Evolutionary conservation across 2,888 invertebrate species (phyloP), one percentile per base, ranked within the genome.

Genomic region (Microplitis manilae): DNA sequence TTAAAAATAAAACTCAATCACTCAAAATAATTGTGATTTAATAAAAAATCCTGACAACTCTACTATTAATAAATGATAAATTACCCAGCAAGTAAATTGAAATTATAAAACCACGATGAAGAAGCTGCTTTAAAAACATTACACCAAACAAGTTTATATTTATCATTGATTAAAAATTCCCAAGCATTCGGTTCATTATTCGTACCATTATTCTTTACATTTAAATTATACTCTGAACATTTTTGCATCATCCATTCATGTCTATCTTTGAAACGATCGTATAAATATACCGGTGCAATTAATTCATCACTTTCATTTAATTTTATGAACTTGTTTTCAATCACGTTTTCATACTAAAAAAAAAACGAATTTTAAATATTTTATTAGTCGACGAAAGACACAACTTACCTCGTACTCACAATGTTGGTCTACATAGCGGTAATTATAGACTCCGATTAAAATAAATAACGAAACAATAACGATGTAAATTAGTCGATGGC

Each of bases 61-160:
- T 13, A 50, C 8, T 50, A 75, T 50, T 40, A 77, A 59, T n/a
- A 72, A 75, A 38, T 62, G n/a, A 15, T 15, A 30, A 68, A 74
- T 81, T 90, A 92, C 90, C 96, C 96, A 6, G 96, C 96, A 90
- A 96, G 93, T 72, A 95, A 90, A 90, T 96, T 96, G 90, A 96
- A 96, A 90, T 96, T 96, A 90, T 96, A 96, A 94, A 96, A 95
- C 96, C 96, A 96, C 0, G 96, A 96, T 17, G 96, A 95, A 13
- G 96, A 96, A 6, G 94, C 94, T 50, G 94, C 94, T 90, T 94
- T 94, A 85, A 94, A 94, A 81, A 94, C 92, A 86, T 94, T 94
- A 86, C 94, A 94, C 95, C 96, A 96, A 87, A 96, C 94, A 71
- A 96, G 92, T 87, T 94, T 94, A 89, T 95, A 94, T 87, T 95